Conservation (phyloP, 2,113 vertebrate species). For the Rhinichthys klamathensis region DNA sequence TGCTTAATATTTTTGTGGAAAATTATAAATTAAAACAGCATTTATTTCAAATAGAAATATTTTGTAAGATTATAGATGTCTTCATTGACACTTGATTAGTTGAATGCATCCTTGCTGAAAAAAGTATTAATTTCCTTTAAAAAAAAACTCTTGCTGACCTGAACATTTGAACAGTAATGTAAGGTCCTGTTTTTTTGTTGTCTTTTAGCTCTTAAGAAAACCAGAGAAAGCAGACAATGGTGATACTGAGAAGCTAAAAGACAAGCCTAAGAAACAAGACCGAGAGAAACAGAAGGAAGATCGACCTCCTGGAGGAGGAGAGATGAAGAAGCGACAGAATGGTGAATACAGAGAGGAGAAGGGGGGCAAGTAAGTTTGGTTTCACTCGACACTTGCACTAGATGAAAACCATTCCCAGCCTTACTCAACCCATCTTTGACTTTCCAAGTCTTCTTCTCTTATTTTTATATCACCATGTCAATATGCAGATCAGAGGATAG, state of each 20-base stretch:
- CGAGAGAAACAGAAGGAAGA: conserved; percentile 88
- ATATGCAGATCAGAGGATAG: conserved; percentile 84
- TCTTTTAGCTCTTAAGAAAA: conserved; percentile 91
- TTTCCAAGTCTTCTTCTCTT: not conserved
- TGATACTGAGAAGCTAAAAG: conserved; percentile 87
- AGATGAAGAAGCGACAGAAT: conserved; percentile 84
- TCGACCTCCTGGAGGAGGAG: conserved; percentile 68
- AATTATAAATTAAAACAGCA: not conserved
- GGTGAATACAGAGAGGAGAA: conserved; percentile 88
- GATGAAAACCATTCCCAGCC: not conserved
- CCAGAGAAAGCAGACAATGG: conserved; percentile 88
- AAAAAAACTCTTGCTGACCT: not conserved
- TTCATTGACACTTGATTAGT: not conserved
- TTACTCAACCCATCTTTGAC: not conserved
- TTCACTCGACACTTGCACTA: conserved; percentile 7
- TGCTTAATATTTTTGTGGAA: not conserved
- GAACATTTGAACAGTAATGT: not conserved
- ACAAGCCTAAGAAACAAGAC: conserved; percentile 89
- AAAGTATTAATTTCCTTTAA: not conserved
- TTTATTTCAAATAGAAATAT: not conserved
- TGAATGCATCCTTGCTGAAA: not conserved
- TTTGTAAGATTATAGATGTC: not conserved
- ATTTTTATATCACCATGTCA: not conserved
- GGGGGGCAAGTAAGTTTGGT: conserved; percentile 80
- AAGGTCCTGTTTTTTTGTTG: conserved; percentile 16